Conservation (phyloP, 2,888 invertebrate species). For the Saturnia pavonia region DNA sequence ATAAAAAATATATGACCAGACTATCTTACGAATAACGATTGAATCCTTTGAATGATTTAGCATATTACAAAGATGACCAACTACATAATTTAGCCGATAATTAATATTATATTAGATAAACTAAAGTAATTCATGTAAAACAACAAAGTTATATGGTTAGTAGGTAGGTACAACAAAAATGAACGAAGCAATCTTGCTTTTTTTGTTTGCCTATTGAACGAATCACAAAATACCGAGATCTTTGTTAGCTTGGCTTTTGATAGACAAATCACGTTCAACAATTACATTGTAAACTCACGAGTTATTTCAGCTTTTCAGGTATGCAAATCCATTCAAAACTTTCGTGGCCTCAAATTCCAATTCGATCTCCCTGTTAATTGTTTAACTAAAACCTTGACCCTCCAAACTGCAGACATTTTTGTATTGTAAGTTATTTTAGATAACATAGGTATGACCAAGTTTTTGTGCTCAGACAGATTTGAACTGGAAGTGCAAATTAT, state of each 20-base stretch:
- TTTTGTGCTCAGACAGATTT: not conserved
- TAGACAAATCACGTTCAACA: not conserved
- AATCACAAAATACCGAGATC: not conserved
- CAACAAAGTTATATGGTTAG: not conserved
- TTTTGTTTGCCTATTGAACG: not conserved
- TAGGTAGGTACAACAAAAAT: not conserved
- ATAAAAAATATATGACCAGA: no score
- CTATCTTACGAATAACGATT: no score
- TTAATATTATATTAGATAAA: not conserved
- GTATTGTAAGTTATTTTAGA: not conserved
- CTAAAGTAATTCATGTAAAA: not conserved
- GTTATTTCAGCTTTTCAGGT: not conserved
- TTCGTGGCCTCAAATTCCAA: not conserved
- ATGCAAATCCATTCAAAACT: not conserved
- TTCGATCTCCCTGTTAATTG: not conserved
- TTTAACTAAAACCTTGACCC: not conserved
- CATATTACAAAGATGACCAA: no score
- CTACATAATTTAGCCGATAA: no score
- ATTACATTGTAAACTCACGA: not conserved
- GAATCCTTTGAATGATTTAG: no score
- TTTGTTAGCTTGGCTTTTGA: not conserved
- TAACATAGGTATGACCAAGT: not conserved
- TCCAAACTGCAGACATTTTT: not conserved
- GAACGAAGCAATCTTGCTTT: not conserved
- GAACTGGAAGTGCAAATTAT: slow-evolving; percentile 5